Evolutionary conservation across 2,113 vertebrate genomes (phyloP).

Genomic region (Hassar affinis): DNA sequence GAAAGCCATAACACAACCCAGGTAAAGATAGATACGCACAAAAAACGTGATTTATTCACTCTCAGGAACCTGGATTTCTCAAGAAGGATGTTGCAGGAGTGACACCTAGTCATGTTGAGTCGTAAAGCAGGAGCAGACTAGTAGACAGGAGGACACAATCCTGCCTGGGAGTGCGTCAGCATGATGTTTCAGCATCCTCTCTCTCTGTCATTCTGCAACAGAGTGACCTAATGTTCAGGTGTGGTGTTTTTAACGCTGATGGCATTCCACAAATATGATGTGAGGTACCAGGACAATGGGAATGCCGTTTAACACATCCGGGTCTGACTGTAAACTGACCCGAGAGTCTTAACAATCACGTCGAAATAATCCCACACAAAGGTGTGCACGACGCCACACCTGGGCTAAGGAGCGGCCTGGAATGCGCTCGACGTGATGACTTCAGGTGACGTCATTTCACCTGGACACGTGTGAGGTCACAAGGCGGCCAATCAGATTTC

Average conservation of each 20-base stretch:
- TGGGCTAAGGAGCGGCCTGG: slow-evolving; percentile 41
- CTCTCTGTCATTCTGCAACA: not conserved
- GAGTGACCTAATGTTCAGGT: not conserved
- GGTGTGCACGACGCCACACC: slow-evolving; percentile 12
- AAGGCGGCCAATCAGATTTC: slow-evolving; percentile 30
- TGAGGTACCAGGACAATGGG: not conserved
- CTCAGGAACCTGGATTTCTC: not conserved
- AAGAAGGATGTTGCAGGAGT: not conserved
- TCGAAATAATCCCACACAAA: too few relatives aligned
- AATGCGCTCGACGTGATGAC: too few relatives aligned
- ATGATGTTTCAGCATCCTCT: slow-evolving; percentile 20
- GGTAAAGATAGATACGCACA: not conserved
- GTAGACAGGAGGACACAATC: not conserved
- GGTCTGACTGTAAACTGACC: not conserved
- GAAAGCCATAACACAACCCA: not conserved
- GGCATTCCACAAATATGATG: too few relatives aligned
- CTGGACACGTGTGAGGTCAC: slow-evolving; percentile 54
- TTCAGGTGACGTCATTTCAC: slow-evolving; percentile 43
- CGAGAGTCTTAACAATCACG: too few relatives aligned
- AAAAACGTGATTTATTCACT: too few relatives aligned
- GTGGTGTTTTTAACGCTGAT: not conserved
- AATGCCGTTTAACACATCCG: not conserved
- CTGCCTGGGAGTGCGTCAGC: not conserved
- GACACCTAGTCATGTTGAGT: not conserved
- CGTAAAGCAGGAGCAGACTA: not conserved